Evolutionary conservation across 2,113 vertebrate genomes (phyloP).

Genomic region (Oreocharis arfaki): DNA sequence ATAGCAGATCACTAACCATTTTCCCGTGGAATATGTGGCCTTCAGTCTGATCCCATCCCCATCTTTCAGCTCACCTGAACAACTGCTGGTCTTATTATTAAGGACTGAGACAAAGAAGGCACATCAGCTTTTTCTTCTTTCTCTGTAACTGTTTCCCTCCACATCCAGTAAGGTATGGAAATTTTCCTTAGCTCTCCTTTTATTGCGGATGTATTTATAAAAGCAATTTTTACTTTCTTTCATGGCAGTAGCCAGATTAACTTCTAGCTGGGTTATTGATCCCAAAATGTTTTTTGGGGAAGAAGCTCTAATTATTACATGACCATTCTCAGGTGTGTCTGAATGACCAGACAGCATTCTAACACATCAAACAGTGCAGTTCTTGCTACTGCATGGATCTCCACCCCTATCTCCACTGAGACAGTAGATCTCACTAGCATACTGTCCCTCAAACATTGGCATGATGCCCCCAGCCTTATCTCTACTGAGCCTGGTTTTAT

Average conservation of each 20-base stretch:
- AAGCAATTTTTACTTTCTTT: not conserved
- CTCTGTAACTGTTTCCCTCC: not conserved
- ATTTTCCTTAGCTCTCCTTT: not conserved
- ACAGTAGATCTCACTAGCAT: not conserved
- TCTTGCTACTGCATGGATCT: not conserved
- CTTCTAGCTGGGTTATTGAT: not conserved
- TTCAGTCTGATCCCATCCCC: not conserved
- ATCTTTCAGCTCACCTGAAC: not conserved
- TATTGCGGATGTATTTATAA: not conserved
- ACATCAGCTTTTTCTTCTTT: not conserved
- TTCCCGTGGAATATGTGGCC: not conserved
- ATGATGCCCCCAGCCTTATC: not conserved
- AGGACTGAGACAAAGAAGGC: not conserved
- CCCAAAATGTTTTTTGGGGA: not conserved
- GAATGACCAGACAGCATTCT: no score
- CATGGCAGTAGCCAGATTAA: not conserved
- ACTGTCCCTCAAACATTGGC: not conserved
- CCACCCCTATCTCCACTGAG: not conserved
- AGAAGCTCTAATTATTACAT: not conserved
- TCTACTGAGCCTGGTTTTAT: not conserved
- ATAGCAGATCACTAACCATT: not conserved
- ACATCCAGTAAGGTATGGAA: not conserved
- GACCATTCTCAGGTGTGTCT: not conserved
- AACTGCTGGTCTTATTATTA: not conserved
- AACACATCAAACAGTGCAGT: not conserved